These are phyloP conservation scores for Sphaerodactylus townsendi DNA, from an alignment of 2,113 vertebrate genomes.

Conservation along the genomic window DNA sequence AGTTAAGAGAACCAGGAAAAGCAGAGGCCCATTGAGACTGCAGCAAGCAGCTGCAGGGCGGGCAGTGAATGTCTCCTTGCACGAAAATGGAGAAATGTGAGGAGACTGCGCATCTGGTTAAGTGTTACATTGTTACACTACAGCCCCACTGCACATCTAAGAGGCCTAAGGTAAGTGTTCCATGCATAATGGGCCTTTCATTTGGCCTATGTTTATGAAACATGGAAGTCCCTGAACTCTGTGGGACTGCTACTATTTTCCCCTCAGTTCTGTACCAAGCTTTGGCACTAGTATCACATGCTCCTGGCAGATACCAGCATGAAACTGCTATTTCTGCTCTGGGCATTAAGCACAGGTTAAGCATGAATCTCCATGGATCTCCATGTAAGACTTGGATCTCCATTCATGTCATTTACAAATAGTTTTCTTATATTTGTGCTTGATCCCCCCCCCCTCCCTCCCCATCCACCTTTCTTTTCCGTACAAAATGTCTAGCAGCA, in stretches of 20 bases:
- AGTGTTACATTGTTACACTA: too few species aligned
- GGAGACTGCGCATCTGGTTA: too few species aligned
- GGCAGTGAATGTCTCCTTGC: too few species aligned
- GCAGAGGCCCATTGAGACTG: too few species aligned
- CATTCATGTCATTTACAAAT: neutral
- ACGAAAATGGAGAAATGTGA: too few species aligned
- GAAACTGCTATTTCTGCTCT: neutral
- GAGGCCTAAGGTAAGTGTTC: too few species aligned
- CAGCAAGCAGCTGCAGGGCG: too few species aligned
- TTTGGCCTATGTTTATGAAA: neutral
- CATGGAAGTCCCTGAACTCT: neutral
- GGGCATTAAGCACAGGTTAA: neutral
- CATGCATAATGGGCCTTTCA: too few species aligned
- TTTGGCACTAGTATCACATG: neutral
- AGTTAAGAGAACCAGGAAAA: too few species aligned
- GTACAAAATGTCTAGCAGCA: constrained; percentile 61
- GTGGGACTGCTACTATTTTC: neutral
- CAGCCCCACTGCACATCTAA: too few species aligned
- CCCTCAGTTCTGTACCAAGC: neutral
- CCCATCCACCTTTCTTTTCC: constrained; percentile 11
- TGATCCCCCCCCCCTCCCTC: constrained; percentile 8
- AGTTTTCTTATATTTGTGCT: constrained; percentile 14
- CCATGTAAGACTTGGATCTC: neutral
- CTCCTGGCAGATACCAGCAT: neutral
- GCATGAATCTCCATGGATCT: too few species aligned